Conservation (phyloP, 2,113 vertebrate species). For the Chaenocephalus aceratus region DNA sequence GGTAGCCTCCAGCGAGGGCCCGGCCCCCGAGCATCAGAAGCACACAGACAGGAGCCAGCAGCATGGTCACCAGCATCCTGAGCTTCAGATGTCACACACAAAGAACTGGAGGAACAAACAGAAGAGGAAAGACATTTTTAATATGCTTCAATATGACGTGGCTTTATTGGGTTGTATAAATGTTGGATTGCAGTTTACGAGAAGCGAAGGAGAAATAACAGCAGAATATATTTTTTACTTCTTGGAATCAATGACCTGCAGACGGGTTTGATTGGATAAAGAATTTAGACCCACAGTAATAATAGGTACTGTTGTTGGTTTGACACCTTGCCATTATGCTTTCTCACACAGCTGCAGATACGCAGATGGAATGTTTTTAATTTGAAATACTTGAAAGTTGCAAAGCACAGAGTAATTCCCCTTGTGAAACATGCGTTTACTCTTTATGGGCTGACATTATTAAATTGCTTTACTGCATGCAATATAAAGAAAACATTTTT, state of each 20-base stretch:
- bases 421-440: neutral
- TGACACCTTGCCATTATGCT: neutral
- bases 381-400: neutral
- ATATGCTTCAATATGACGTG: neutral
- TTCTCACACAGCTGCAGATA: neutral
- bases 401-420: neutral
- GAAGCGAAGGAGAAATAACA: neutral
- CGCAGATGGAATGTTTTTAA: neutral
- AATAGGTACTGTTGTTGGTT: neutral
- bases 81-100: slow-evolving; percentile 62
- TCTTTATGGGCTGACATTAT: neutral
- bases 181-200: neutral
- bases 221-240: neutral
- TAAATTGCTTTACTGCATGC: neutral
- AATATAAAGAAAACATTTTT: neutral
- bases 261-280: neutral
- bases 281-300: neutral
- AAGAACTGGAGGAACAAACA: slow-evolving; percentile 55
- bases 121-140: slow-evolving; percentile 11
- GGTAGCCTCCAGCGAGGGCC: slow-evolving; percentile 88
- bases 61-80: slow-evolving; percentile 75
- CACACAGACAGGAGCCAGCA: slow-evolving; percentile 76
- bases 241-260: neutral
- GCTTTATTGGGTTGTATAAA: neutral
- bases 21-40: slow-evolving; percentile 81